Evolutionary conservation across 2,113 vertebrate species (phyloP).

Genomic region (Carassius gibelio): DNA sequence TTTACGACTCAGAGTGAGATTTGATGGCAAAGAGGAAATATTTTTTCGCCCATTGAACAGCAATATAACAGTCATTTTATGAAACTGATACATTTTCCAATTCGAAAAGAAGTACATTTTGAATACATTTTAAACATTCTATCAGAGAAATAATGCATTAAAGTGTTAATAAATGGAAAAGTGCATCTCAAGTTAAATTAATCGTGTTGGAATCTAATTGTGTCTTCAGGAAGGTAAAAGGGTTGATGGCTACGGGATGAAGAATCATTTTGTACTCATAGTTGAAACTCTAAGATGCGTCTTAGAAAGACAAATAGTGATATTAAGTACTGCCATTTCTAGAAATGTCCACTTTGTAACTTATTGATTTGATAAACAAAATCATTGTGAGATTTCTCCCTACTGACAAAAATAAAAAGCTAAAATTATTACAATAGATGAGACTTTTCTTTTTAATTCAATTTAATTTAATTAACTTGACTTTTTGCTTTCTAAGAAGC

Average conservation of each 20-base stretch:
- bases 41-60: constrained; percentile 29
- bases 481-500: neutral
- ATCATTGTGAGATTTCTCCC: neutral
- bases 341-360: neutral
- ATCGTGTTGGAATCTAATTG: neutral
- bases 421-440: neutral
- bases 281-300: neutral
- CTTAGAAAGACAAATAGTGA: neutral
- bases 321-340: neutral
- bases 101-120: constrained; percentile 12
- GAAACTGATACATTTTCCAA: constrained; percentile 2
- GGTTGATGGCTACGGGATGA: neutral
- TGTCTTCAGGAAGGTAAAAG: neutral
- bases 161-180: neutral
- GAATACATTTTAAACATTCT: neutral
- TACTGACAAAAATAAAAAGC: neutral
- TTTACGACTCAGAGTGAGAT: constrained; percentile 57
- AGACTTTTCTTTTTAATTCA: neutral
- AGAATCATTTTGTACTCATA: neutral
- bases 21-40: constrained; percentile 54
- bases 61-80: constrained; percentile 1
- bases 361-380: neutral
- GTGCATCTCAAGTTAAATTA: neutral
- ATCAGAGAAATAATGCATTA: neutral
- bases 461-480: neutral